These are phyloP conservation scores for Lates japonicus DNA, from an alignment of 2,797 vertebrate genomes.

Conservation along the genomic window DNA sequence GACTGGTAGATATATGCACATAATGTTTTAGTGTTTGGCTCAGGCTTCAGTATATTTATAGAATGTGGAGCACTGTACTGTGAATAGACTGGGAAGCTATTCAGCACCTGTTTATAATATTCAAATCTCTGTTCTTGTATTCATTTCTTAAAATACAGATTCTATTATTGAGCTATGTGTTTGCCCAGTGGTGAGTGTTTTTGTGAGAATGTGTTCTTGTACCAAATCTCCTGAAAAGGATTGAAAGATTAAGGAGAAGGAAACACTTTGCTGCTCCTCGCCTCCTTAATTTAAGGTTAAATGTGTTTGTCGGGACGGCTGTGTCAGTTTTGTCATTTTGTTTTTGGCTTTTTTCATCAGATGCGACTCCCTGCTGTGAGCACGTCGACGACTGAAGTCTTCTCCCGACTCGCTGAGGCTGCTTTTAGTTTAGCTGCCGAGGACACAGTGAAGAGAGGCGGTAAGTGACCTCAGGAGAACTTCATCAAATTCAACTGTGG, in stretches of 20 bases:
- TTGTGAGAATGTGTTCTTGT: background rate
- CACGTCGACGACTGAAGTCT: conserved; percentile 11
- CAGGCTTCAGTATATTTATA: conserved; percentile 37
- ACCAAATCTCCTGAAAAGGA: conserved; percentile 12
- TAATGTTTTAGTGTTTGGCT: conserved; percentile 23
- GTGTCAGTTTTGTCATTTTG: background rate
- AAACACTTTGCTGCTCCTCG: background rate
- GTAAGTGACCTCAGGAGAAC: conserved; percentile 24
- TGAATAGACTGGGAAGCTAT: conserved; percentile 1
- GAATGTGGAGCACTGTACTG: conserved; percentile 15
- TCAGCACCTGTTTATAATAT: conserved; percentile 42
- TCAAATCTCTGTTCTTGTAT: conserved; percentile 33
- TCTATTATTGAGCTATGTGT: conserved; percentile 26
- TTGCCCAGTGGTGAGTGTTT: background rate
- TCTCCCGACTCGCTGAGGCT: conserved; percentile 32
- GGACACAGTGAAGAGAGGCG: conserved; percentile 28
- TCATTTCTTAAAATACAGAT: conserved; percentile 23
- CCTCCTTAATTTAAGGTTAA: conserved; percentile 13
- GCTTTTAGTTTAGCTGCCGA: conserved; percentile 37
- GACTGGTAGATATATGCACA: conserved; percentile 18
- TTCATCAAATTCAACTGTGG: conserved; percentile 44
- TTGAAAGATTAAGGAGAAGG: conserved; percentile 7
- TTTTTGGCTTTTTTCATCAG: background rate
- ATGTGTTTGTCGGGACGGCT: background rate
- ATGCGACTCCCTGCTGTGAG: conserved; percentile 5